These are phyloP conservation scores for Drosophila pallidifrons DNA, from an alignment of 1,140 invertebrate species.

Conservation along the genomic window DNA sequence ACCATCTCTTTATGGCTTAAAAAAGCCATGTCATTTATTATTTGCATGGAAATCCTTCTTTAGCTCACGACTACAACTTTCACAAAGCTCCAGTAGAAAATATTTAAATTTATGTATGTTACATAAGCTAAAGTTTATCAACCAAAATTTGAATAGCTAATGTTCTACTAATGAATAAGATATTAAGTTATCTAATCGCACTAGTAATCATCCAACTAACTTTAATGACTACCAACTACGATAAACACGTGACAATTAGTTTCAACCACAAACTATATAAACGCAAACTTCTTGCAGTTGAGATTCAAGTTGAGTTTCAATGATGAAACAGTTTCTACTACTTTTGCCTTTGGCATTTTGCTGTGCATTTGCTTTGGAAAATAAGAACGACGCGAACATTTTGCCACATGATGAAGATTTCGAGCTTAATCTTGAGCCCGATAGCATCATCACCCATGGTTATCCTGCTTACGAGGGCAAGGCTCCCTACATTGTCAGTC, in stretches of 20 bases:
- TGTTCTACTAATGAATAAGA: background rate
- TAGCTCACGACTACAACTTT: no score
- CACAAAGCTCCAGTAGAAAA: no score
- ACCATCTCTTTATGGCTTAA: no score
- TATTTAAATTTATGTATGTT: background rate
- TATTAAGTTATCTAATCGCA: no score
- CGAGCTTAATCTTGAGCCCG: background rate
- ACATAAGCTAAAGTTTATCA: background rate
- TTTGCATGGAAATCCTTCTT: no score
- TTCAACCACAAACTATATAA: background rate
- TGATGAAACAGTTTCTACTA: background rate
- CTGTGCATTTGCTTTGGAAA: slow-evolving; percentile 4
- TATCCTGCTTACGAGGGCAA: slow-evolving; percentile 70
- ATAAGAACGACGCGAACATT: background rate
- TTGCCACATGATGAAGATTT: no score
- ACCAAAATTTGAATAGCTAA: background rate
- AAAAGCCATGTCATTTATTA: no score
- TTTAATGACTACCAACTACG: background rate
- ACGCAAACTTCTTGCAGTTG: background rate
- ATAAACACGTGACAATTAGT: background rate
- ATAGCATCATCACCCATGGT: slow-evolving; percentile 54
- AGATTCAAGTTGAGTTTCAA: background rate
- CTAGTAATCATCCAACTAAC: background rate
- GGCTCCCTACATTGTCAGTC: slow-evolving; percentile 85
- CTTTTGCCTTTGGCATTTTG: background rate